Percentiles rank a stretch among this genome's conserved stretches.
phyloP scores from a whole-genome alignment of 2,113 vertebrate genomes.

The Pseudolaguvia tuberculata region DNA sequence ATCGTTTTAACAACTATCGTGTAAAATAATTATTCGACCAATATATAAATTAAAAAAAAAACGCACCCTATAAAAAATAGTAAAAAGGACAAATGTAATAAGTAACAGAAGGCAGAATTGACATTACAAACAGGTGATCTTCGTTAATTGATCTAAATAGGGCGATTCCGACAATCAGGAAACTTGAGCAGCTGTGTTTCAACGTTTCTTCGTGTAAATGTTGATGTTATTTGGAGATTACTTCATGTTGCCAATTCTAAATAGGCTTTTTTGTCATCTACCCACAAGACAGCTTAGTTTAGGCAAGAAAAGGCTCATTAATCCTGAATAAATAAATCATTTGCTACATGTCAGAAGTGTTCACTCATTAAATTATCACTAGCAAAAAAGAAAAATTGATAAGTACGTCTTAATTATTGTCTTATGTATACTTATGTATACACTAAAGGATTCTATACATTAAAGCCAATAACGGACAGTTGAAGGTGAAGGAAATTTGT shows the following conservation, averaged over 20 bases:
- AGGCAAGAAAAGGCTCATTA: background rate
- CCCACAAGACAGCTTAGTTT: background rate
- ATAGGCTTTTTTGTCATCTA: background rate
- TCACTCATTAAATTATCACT: background rate
- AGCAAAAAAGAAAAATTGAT: background rate
- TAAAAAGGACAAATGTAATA: background rate
- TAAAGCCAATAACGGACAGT: background rate
- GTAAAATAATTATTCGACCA: background rate
- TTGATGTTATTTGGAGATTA: background rate
- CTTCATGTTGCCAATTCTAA: background rate
- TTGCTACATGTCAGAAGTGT: constrained; percentile 5
- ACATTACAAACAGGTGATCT: background rate
- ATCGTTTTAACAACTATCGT: too few species aligned
- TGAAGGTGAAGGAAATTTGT: background rate
- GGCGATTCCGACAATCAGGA: background rate
- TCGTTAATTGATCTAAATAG: background rate
- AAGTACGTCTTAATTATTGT: background rate
- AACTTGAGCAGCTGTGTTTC: background rate
- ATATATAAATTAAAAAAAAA: background rate
- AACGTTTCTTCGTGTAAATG: background rate
- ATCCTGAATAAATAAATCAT: constrained; percentile 15
- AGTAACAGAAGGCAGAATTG: background rate
- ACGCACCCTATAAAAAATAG: background rate
- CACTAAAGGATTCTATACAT: background rate
- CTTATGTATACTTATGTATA: background rate